These are phyloP conservation scores for Drosophila tani DNA, from an alignment of 1,140 invertebrate species.

Conservation along the genomic window DNA sequence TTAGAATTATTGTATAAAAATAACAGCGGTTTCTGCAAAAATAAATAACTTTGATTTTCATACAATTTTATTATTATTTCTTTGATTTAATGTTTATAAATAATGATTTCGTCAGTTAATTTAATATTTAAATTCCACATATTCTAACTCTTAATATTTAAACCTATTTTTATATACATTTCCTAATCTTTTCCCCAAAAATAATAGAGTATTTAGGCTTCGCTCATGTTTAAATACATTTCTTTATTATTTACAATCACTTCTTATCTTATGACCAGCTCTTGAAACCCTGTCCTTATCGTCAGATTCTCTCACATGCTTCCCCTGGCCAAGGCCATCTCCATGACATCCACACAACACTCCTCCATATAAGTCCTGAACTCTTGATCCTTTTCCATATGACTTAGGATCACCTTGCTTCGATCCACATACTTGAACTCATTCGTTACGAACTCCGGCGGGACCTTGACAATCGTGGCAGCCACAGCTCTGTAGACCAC, in stretches of 20 bases:
- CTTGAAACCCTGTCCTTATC: slow-evolving; percentile 23
- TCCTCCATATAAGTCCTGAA: slow-evolving; percentile 55
- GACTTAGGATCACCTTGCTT: slow-evolving; percentile 39
- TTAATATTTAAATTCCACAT: background rate
- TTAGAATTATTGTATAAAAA: too few relatives aligned
- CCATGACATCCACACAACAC: slow-evolving; percentile 65
- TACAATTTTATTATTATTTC: background rate
- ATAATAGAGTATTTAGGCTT: background rate
- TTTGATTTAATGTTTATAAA: background rate
- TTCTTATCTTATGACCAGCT: slow-evolving; percentile 20
- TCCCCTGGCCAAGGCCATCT: slow-evolving; percentile 43
- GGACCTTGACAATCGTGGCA: slow-evolving; percentile 67
- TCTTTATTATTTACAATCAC: slow-evolving; percentile 28
- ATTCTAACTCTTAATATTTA: background rate
- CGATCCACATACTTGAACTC: slow-evolving; percentile 73
- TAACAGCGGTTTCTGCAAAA: too few relatives aligned
- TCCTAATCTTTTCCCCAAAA: background rate
- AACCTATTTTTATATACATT: background rate
- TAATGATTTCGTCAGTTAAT: background rate
- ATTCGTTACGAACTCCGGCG: slow-evolving; percentile 55
- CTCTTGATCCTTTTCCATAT: slow-evolving; percentile 56
- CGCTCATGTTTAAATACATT: background rate
- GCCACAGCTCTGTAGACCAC: slow-evolving; percentile 63
- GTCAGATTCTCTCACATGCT: slow-evolving; percentile 12
- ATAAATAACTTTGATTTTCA: too few relatives aligned